phyloP scores from a whole-genome alignment of 1,140 invertebrate genomes.

The Zaprionus gabonicus region DNA sequence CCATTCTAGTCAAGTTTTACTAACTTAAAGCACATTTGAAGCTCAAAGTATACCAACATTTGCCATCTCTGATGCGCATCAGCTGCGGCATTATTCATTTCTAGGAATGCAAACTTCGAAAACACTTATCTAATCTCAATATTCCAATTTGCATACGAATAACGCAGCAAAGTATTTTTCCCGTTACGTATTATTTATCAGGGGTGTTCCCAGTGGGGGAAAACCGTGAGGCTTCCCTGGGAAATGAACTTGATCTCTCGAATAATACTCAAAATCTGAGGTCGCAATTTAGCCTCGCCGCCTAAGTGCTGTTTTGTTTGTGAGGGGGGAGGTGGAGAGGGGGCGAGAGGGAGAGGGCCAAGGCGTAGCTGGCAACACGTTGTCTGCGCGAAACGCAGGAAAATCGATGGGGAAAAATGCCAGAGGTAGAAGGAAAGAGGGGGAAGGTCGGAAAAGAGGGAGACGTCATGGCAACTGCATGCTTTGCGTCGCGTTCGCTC shows the following conservation, averaged over 20 bases:
- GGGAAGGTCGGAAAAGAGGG: background rate
- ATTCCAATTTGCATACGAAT: background rate
- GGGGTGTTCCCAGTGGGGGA: background rate
- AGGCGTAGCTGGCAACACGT: slow-evolving; percentile 13
- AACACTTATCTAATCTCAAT: background rate
- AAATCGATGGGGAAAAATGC: slow-evolving; percentile 36
- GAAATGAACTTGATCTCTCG: background rate
- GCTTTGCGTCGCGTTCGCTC: background rate
- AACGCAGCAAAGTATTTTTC: background rate
- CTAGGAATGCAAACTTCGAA: background rate
- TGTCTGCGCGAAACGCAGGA: slow-evolving; percentile 18
- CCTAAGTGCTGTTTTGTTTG: slow-evolving; percentile 33
- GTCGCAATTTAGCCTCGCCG: slow-evolving; percentile 32
- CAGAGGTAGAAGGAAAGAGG: background rate
- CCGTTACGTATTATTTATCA: background rate
- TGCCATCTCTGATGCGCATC: background rate
- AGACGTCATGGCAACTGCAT: slow-evolving; percentile 38
- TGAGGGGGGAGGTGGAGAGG: background rate
- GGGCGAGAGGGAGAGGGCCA: background rate
- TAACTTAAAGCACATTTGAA: background rate
- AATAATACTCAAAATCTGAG: slow-evolving; percentile 21
- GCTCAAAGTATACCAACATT: background rate
- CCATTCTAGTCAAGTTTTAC: too few species aligned
- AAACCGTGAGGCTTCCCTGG: background rate
- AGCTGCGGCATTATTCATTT: background rate